These are phyloP conservation scores for Loripinus fragilis DNA, from an alignment of 2,888 invertebrate genomes.

Conservation along the genomic window DNA sequence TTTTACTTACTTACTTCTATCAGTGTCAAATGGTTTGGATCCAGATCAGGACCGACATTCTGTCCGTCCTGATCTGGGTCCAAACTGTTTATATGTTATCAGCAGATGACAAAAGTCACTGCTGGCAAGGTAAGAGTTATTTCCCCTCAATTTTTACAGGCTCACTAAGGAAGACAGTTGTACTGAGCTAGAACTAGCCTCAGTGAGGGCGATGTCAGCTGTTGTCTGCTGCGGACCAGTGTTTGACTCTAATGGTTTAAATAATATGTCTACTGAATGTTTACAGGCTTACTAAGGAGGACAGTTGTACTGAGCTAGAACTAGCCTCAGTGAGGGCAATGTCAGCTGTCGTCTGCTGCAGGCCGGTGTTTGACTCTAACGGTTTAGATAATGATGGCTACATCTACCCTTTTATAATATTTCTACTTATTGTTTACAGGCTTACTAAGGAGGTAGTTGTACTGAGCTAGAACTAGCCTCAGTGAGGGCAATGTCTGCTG, in stretches of 20 bases:
- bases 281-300: no score
- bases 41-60: no score
- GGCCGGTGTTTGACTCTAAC: conserved; percentile 94
- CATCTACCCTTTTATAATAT: no score
- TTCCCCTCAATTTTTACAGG: no score
- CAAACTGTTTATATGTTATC: no score
- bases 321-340: conserved; percentile 90
- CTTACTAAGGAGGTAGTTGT: conserved; percentile 79
- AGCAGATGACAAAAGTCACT: no score
- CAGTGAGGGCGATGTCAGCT: conserved; percentile 95
- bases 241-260: conserved; percentile 91
- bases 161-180: conserved; percentile 79
- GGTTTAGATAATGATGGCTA: conserved; percentile 94
- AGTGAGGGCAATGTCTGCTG: conserved; percentile 95
- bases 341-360: conserved; percentile 97
- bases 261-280: no score
- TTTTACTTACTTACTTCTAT: no score
- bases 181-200: conserved; percentile 85
- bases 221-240: conserved; percentile 97
- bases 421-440: no score
- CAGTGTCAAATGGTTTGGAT: no score
- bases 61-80: no score
- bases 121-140: no score
- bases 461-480: conserved; percentile 85
- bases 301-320: conserved; percentile 84